Conservation (phyloP, 2,888 invertebrate species). For the Cylindroiulus punctatus region DNA sequence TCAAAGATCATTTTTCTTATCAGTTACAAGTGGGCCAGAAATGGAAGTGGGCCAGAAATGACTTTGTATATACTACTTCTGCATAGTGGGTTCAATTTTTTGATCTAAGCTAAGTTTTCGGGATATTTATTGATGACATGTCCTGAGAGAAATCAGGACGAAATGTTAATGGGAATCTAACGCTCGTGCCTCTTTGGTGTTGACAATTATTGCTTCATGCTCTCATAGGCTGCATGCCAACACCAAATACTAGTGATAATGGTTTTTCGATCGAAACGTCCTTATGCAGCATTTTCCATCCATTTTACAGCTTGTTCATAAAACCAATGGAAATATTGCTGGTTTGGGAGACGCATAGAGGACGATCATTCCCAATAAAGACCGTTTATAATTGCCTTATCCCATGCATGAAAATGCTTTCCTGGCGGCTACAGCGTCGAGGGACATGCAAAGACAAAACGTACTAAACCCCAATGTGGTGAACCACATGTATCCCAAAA, state of each 20-base stretch:
- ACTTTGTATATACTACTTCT: too few relatives aligned
- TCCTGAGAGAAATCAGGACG: constrained; percentile 4
- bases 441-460: not conserved
- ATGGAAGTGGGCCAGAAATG: too few relatives aligned
- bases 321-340: constrained; percentile 10
- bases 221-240: not conserved
- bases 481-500: not conserved
- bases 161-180: constrained; percentile 9
- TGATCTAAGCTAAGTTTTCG: not conserved
- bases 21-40: too few relatives aligned
- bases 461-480: too few relatives aligned
- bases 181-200: not conserved
- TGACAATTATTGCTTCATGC: not conserved
- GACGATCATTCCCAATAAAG: not conserved
- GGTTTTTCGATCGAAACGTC: constrained; percentile 5
- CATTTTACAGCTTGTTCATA: not conserved
- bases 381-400: constrained; percentile 18
- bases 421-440: not conserved
- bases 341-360: not conserved
- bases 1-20: too few relatives aligned
- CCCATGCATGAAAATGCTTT: constrained; percentile 1
- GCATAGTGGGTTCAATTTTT: not conserved
- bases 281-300: not conserved
- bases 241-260: not conserved
- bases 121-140: constrained; percentile 10